Conservation (phyloP, 2,797 vertebrate species). For the Enteromius paludinosus region DNA sequence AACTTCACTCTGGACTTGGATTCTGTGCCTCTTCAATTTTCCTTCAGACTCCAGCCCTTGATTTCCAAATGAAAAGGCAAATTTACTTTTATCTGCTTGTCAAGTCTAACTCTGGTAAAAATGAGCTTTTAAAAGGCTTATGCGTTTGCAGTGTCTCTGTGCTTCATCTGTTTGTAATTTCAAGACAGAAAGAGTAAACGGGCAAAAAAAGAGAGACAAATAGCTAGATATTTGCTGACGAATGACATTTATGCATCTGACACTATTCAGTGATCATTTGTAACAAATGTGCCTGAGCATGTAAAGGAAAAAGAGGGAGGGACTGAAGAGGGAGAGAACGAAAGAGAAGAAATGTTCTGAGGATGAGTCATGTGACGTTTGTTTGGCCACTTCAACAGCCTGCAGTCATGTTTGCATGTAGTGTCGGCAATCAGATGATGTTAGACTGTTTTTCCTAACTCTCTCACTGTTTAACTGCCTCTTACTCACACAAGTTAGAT, state of each 20-base stretch:
- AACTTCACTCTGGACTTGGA: too few species aligned
- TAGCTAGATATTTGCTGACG: background rate
- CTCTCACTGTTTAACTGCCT: constrained; percentile 21
- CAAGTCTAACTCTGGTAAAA: background rate
- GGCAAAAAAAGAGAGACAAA: background rate
- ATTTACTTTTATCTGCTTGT: background rate
- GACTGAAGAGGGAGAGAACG: constrained; percentile 22
- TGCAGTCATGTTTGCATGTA: constrained; percentile 22
- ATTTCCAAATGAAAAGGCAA: too few species aligned
- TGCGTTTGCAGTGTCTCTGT: background rate
- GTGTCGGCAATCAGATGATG: constrained; percentile 1
- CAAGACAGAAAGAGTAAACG: background rate
- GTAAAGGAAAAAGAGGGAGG: constrained; percentile 33
- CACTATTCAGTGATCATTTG: constrained; percentile 15
- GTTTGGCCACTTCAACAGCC: constrained; percentile 44
- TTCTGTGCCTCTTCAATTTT: too few species aligned
- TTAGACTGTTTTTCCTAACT: constrained; percentile 23
- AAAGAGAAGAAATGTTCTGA: constrained; percentile 38
- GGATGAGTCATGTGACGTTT: constrained; percentile 50
- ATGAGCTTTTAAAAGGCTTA: background rate
- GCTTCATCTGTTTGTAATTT: constrained; percentile 1
- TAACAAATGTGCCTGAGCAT: constrained; percentile 49
- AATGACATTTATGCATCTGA: constrained; percentile 17
- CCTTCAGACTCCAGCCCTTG: too few species aligned
- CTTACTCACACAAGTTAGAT: background rate